phyloP scores from a whole-genome alignment of 2,797 vertebrate species.

The Coendou prehensilis region DNA sequence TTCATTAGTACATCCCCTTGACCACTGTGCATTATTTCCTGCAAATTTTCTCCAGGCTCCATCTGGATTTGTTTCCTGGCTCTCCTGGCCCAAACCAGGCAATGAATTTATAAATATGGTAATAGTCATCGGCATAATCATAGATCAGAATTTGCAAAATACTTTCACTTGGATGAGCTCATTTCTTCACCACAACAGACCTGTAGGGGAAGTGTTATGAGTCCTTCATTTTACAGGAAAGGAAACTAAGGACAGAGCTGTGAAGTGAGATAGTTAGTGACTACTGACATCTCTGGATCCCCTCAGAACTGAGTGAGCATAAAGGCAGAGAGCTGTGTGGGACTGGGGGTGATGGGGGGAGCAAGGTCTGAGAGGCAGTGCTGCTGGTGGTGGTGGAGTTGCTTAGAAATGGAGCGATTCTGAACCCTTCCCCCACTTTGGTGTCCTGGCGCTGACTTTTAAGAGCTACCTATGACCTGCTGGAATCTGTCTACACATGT shows the following conservation, averaged over 20 bases:
- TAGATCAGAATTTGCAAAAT: neutral
- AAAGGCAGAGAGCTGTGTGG: neutral
- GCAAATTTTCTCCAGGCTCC: neutral
- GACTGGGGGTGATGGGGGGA: neutral
- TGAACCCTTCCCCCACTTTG: neutral
- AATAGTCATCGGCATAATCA: neutral
- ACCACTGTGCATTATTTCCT: neutral
- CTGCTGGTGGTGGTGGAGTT: neutral
- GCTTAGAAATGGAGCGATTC: neutral
- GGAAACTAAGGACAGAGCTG: neutral
- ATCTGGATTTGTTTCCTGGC: neutral
- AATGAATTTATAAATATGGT: neutral
- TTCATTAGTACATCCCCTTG: neutral
- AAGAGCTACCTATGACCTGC: neutral
- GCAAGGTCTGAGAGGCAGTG: neutral
- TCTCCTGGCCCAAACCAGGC: slow-evolving; percentile 13
- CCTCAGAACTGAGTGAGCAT: neutral
- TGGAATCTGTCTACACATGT: slow-evolving; percentile 34
- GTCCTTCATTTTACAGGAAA: neutral
- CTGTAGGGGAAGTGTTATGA: neutral
- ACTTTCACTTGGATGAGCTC: neutral
- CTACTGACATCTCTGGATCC: neutral
- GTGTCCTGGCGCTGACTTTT: neutral
- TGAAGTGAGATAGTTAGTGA: neutral
- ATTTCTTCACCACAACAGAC: neutral